These are phyloP conservation scores for Nezara viridula DNA, from an alignment of 2,888 invertebrate genomes.

Conservation along the genomic window DNA sequence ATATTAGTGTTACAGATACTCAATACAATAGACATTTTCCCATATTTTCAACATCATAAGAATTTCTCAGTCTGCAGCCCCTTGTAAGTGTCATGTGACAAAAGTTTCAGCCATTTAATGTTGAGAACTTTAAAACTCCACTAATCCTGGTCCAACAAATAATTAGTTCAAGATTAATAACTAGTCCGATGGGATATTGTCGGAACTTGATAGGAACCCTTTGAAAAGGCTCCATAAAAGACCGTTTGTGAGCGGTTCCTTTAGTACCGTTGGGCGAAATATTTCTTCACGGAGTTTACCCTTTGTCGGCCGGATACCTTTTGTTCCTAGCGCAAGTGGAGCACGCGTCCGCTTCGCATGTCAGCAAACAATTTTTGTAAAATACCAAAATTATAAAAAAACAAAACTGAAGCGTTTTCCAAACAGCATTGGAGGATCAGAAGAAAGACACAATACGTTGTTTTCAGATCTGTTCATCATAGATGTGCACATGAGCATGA, in stretches of 20 bases:
- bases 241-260: neutral
- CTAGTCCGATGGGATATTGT: neutral
- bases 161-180: constrained; percentile 27
- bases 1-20: too few species aligned
- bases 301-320: constrained; percentile 18
- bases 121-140: neutral
- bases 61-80: too few species aligned
- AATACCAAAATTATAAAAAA: neutral
- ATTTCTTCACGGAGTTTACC: constrained; percentile 24
- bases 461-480: neutral
- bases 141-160: neutral
- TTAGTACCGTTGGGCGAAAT: neutral
- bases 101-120: neutral
- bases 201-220: constrained; percentile 5
- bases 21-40: too few species aligned
- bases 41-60: too few species aligned
- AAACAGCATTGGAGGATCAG: neutral
- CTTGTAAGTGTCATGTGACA: too few species aligned
- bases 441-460: neutral
- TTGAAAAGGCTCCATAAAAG: neutral
- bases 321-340: constrained; percentile 28
- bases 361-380: neutral
- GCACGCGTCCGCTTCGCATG: constrained; percentile 25
- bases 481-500: neutral
- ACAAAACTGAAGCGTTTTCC: neutral